Evolutionary conservation across 2,888 invertebrate genomes (phyloP).

Genomic region (Ceraclea dissimilis): DNA sequence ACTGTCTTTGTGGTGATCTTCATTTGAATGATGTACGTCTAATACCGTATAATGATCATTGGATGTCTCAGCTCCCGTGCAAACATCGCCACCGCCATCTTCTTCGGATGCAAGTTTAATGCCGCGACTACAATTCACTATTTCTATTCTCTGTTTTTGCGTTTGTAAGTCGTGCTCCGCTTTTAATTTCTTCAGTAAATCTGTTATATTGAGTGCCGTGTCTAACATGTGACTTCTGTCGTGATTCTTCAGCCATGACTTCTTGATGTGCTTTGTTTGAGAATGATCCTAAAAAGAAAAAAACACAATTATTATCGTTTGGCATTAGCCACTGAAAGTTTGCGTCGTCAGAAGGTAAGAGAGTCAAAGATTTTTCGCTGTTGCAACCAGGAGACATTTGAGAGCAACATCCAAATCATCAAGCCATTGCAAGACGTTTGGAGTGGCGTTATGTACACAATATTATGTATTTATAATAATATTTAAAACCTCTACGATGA

Average conservation of each 20-base stretch:
- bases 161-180: constrained; percentile 37
- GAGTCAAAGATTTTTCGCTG: no score
- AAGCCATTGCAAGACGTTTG: no score
- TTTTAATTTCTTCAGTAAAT: constrained; percentile 40
- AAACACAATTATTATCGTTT: no score
- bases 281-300: constrained; percentile 33
- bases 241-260: constrained; percentile 34
- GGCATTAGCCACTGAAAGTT: no score
- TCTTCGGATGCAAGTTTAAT: constrained; percentile 30
- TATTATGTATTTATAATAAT: no score
- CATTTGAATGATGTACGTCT: constrained; percentile 34
- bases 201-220: constrained; percentile 32
- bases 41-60: constrained; percentile 30
- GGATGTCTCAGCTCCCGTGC: neutral
- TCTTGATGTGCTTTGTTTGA: constrained; percentile 31
- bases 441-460: no score
- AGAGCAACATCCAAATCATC: no score
- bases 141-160: constrained; percentile 37
- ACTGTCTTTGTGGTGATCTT: constrained; percentile 27
- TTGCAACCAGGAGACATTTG: no score
- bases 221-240: constrained; percentile 31
- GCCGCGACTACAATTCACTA: constrained; percentile 40
- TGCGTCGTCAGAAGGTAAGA: no score
- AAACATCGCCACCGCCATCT: constrained; percentile 7
- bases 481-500: no score